Conservation (phyloP, 2,113 vertebrate species). For the Suncus etruscus region DNA sequence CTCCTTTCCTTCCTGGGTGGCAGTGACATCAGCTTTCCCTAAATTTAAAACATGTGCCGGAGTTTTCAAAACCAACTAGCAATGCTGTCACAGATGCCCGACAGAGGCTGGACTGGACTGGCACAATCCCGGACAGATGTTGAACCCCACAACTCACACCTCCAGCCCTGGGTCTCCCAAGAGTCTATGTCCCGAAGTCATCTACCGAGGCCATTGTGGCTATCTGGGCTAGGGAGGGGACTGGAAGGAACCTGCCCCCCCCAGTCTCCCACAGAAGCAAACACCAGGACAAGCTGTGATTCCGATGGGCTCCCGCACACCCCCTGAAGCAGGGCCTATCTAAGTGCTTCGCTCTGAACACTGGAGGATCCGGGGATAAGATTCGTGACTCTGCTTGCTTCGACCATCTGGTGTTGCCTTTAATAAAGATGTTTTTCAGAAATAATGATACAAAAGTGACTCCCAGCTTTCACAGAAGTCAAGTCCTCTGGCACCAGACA, state of each 20-base stretch:
- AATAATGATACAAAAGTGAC: slow-evolving; percentile 75
- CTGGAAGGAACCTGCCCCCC: background rate
- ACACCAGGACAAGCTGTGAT: no score
- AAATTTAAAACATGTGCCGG: background rate
- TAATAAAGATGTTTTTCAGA: slow-evolving; percentile 82
- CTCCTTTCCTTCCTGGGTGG: no score
- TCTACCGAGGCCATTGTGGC: background rate
- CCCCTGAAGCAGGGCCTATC: slow-evolving; percentile 70
- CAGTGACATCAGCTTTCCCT: no score
- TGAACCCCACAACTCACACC: background rate
- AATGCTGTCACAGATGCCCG: no score
- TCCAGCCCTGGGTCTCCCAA: background rate
- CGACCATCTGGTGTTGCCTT: slow-evolving; percentile 84
- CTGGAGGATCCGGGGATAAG: slow-evolving; percentile 76
- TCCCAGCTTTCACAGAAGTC: background rate
- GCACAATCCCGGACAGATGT: background rate
- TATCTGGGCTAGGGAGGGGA: background rate
- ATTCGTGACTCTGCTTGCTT: slow-evolving; percentile 82
- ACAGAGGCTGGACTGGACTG: background rate
- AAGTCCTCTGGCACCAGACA: slow-evolving; percentile 70
- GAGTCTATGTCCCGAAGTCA: background rate
- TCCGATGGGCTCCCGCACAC: background rate
- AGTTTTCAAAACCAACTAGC: no score
- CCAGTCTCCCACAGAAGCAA: no score
- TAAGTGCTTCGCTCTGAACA: slow-evolving; percentile 77